Evolutionary conservation across 53 echinoderm and acorn worm genomes (phyloP), one percentile per base, ranked within the genome.

Genomic region (Temnopleurus reevesii): DNA sequence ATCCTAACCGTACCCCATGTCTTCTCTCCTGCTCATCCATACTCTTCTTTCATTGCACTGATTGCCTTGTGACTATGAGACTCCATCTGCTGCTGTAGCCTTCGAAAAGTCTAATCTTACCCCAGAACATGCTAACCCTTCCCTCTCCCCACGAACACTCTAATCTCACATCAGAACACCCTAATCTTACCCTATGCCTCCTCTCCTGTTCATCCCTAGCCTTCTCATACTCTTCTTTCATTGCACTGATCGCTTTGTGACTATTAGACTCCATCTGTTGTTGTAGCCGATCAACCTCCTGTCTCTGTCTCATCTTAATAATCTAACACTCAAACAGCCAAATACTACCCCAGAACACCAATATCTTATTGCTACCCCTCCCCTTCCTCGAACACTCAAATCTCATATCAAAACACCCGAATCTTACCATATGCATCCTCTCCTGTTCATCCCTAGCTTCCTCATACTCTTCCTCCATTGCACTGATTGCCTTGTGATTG

Each of bases 181-280:
- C n/a, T n/a, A n/a, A 19, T 80, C 94, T 45, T 59, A 97, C 97
- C 86, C 87, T 94, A 61, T 97, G 97, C 77, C 97, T 90, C 29
- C 95, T 90, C 59, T 98, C 95, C 57, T 94, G 93, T 45, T 95
- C 98, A 51, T 94, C 95, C 77, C 95, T 95, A 9, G 95, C 89
- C 89, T 93, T 92, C 65, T 95, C 98, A 90, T 90, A 95, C 89
- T 98, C 95, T 79, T 98, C 93, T 86, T 93, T 98, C 89, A 98
- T 92, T 24, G 95, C 92, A 12, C 76, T 55, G 76, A 93, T 49
- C 0, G 94, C 93, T 82, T 95, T 97, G 46, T 94, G 90, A 80
- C 90, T 97, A 83, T 97, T 97, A 25, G 93, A 91, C 53, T 97
- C 94, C 93, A 97, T 95, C 90, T 94, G 95, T 38, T 89, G 89